Base-by-base conservation (phyloP, 2,888 invertebrate species). In the Anoplius nigerrimus region DNA sequence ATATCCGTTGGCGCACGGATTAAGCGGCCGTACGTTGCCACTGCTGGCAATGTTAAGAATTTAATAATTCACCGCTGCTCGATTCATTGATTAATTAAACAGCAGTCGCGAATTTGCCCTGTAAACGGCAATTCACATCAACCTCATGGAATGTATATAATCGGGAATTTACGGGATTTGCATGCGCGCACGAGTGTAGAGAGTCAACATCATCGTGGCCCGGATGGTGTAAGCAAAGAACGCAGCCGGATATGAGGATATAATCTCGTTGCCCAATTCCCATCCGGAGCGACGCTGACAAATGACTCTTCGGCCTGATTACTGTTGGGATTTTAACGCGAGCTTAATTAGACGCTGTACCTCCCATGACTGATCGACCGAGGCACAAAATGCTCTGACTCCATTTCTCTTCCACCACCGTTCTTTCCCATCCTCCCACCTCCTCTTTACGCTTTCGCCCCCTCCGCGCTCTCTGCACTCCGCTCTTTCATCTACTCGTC, bases 301-400 rank as follows among this genome's bases (percentile, higher is more conserved):
- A 80, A 80, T 81, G 80, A 80, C 79, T 80, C 72, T 71, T 73
- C 76, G 75, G 66, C 75, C 75, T 81, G 79, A 81, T 81, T 80
- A 80, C 80, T 73, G 80, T 81, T 80, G 80, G 76, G 77, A 80
- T 80, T 80, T 80, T 80, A 80, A 80, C 80, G 75, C 81, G 75
- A 71, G 79, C 81, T 81, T 80, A 80, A 80, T 80, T 80, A 79
- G 79, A 80, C 75, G 74, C 66, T 71, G 75, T 69, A 73, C 72
- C 74, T 72, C 57, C 62, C 80, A 75, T 75, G 77, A 83, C 79
- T 80, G 81, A 83, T 82, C 76, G 82, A 74, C 69, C 71, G 68
- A 58, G 71, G 62, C 71, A 76, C 75, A 76, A 72, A 77, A 74
- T 54, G 62, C 43, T 45, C 46, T 55, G 51, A 67, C 69, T 62